Evolutionary conservation across 2,888 invertebrate genomes (phyloP).

Genomic region (Eristalis arbustorum): DNA sequence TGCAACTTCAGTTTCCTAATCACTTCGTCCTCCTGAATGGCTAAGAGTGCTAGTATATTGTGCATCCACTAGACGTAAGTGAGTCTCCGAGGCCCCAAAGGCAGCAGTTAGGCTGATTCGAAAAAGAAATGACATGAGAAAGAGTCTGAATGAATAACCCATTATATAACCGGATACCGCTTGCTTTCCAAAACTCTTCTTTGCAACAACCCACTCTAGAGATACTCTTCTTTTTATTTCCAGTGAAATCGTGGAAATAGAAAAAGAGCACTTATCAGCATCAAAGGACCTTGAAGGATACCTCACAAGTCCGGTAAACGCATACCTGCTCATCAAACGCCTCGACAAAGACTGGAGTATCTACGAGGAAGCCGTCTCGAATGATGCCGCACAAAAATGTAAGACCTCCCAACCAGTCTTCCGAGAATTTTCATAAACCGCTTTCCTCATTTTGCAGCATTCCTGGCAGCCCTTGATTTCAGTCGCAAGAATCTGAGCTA

Average conservation of each 20-base stretch:
- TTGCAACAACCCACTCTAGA: no score
- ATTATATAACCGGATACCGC: no score
- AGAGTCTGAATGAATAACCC: no score
- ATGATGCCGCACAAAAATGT: conserved; percentile 83
- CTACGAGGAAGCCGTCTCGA: conserved; percentile 87
- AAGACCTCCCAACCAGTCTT: conserved; percentile 31
- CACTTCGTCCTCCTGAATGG: no score
- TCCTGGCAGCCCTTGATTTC: conserved; percentile 87
- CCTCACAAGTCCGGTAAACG: conserved; percentile 95
- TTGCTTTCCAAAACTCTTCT: no score
- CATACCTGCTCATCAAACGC: conserved; percentile 95
- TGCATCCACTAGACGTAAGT: no score
- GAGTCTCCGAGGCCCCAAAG: no score
- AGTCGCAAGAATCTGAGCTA: conserved; percentile 88
- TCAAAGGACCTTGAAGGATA: conserved; percentile 89
- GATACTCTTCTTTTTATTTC: neutral
- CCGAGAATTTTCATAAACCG: no score
- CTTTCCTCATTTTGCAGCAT: conserved; percentile 81
- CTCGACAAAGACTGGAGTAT: conserved; percentile 94
- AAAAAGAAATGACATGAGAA: no score
- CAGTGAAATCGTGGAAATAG: conserved; percentile 84
- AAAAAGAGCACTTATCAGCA: conserved; percentile 87
- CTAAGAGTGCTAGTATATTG: no score
- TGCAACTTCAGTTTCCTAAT: no score
- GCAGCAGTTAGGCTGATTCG: no score